Evolutionary conservation across 1,140 invertebrate genomes (phyloP).

Genomic region (Notospermus geniculatus): DNA sequence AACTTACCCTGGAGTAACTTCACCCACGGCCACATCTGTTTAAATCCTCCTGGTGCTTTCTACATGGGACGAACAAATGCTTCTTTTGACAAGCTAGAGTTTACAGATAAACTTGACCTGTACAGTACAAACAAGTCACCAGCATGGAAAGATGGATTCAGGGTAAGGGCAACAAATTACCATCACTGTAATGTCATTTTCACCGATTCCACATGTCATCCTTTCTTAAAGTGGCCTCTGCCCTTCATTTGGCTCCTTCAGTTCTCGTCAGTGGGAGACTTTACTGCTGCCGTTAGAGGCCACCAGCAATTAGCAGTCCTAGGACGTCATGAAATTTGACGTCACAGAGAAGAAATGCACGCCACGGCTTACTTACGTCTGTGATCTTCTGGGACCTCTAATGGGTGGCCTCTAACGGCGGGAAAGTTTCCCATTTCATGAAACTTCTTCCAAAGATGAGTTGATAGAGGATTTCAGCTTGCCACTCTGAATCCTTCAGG

Average conservation of each 20-base stretch:
- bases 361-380: no score
- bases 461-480: no score
- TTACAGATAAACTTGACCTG: constrained; percentile 42
- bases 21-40: constrained; percentile 45
- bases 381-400: not conserved
- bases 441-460: no score
- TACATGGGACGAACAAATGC: constrained; percentile 50
- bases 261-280: no score
- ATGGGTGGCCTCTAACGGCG: not conserved
- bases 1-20: constrained; percentile 51
- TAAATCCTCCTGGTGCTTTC: constrained; percentile 51
- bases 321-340: not conserved
- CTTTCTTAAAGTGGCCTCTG: no score
- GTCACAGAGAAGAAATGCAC: no score
- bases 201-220: not conserved
- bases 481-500: no score
- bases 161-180: constrained; percentile 34
- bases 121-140: constrained; percentile 46
- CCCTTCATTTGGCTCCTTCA: no score
- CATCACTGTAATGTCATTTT: not conserved
- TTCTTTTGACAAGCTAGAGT: constrained; percentile 48
- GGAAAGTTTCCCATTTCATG: not conserved
- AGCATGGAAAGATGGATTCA: constrained; percentile 49
- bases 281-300: no score
- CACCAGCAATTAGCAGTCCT: no score